Evolutionary conservation across 2,888 invertebrate genomes (phyloP), one percentile per base, ranked within the genome.

Genomic region (Stegophylla sp.): DNA sequence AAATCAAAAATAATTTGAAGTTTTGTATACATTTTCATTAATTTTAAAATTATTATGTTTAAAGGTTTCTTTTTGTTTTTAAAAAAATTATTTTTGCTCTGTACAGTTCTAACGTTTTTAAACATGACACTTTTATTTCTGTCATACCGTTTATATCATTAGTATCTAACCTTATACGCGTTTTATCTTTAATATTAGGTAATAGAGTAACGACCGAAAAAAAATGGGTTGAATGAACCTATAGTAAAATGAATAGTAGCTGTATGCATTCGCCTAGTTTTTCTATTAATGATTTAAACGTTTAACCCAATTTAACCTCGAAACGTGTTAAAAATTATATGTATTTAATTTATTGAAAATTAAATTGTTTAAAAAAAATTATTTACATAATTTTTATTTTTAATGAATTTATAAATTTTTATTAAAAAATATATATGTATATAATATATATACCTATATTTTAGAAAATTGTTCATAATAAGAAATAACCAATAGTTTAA

Each of bases 121-220:
- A 48, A 34, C 15, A 61, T 26, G 10, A 10, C 23, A 56, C 23
- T 17, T 45, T 45, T 59, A 61, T 73, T 61, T 73, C 61, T 17
- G 3, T 61, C 7, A 23, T 74, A 28, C 45, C 59, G 20, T 48
- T 28, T 48, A 45, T 61, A 61, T 61, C 73, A 61, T 45, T 45
- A 74, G 75, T 64, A 64, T 64, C 51, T 64, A 63, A 41, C 51
- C 13, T 64, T 53, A 69, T 67, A 61, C 77, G 23, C 61, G n/a
- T 61, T 79, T 71, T 61, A 79, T 71, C 69, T 79, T 61, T 48
- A 69, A 71, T 64, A 71, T 79, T 79, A 63, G 79, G 51, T 69
- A 79, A 61, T 79, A n/a, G 71, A 79, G 79, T 79, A 79, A 79
- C 61, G 79, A 71, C 79, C 71, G 71, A 79, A 79, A 79, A 51